phyloP scores from a whole-genome alignment of 2,797 vertebrate genomes.

The Chlorospingus semifuscus region DNA sequence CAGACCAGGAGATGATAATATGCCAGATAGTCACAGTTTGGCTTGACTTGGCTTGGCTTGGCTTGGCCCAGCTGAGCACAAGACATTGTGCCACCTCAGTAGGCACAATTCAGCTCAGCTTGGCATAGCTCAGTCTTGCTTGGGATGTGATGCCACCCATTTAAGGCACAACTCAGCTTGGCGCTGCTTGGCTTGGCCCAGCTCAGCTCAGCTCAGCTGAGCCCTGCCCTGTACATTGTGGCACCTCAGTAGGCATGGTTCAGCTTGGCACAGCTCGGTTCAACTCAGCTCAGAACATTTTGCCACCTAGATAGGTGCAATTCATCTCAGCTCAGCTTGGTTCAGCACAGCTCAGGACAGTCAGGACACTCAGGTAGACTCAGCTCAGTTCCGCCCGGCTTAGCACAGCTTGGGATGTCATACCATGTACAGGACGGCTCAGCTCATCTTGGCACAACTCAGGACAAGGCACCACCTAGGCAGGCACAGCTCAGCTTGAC shows the following conservation, averaged over 20 bases:
- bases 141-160: neutral
- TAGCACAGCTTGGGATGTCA: neutral
- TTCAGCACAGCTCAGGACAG: neutral
- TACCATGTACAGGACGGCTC: fast-evolving
- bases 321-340: neutral
- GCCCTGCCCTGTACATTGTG: neutral
- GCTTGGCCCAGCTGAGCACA: neutral
- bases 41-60: too few relatives aligned
- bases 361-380: too few relatives aligned
- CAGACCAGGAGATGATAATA: neutral
- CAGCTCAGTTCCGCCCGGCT: neutral
- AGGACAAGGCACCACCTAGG: neutral
- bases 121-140: neutral
- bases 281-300: fast-evolving
- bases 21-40: neutral
- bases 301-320: neutral
- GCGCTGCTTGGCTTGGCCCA: neutral
- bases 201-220: neutral
- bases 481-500: neutral
- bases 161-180: neutral
- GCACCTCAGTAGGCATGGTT: neutral
- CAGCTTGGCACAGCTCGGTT: fast-evolving
- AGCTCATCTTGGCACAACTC: neutral
- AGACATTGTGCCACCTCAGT: neutral
- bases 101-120: neutral